A percentile compares a stretch with the other conserved stretches of the same genome.
These are phyloP conservation scores for Astropecten irregularis DNA, from an alignment of 53 echinoderm and acorn worm genomes.

Conservation along the genomic window DNA sequence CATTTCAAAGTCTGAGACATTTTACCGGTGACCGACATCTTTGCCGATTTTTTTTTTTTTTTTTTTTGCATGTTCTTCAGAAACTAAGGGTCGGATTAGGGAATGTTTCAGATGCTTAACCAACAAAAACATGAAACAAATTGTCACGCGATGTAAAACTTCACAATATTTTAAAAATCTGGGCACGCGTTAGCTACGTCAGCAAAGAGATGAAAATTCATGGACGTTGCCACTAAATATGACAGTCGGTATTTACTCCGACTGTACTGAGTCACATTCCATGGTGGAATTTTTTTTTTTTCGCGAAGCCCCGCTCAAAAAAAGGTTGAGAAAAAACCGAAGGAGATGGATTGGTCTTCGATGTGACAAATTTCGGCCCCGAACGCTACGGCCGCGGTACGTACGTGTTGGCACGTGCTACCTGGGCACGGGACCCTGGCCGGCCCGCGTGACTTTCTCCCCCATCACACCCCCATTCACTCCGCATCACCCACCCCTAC, in stretches of 20 bases:
- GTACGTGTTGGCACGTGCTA: conserved; percentile 52
- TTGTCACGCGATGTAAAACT: too few species aligned
- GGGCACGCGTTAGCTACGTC: neutral
- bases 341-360: conserved; percentile 29
- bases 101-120: too few species aligned
- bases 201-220: neutral
- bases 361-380: conserved; percentile 12
- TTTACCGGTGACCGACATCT: too few species aligned
- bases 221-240: conserved; percentile 1
- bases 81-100: too few species aligned
- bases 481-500: conserved; percentile 14
- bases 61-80: too few species aligned
- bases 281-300: conserved; percentile 20
- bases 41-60: too few species aligned
- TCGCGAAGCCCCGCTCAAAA: too few species aligned
- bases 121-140: too few species aligned
- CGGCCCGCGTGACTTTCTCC: conserved; percentile 44
- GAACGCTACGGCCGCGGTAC: too few species aligned
- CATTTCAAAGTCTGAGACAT: too few species aligned
- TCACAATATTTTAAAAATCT: too few species aligned
- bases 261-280: conserved; percentile 23
- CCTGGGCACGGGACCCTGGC: conserved; percentile 10
- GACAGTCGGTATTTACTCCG: neutral
- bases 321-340: too few species aligned
- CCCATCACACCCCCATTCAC: neutral